Base-by-base conservation (phyloP, 2,797 vertebrate species). In the Paguma larvata region DNA sequence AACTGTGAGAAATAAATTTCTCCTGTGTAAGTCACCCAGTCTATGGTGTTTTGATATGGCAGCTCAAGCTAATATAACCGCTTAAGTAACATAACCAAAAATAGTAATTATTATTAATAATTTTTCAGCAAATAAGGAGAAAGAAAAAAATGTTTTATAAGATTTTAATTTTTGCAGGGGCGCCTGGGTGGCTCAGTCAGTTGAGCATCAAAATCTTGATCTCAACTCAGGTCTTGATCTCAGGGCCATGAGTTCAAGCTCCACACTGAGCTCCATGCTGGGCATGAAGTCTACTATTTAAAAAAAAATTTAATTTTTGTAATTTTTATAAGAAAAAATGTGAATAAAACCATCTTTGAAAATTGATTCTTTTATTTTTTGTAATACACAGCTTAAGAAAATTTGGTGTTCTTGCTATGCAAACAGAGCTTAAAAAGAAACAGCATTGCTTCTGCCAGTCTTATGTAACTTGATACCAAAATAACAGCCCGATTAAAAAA, bases 311-410 rank as follows among this genome's bases (percentile, higher is more conserved):
- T 32, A 73, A 41, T 32, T 38, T 41, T 87, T 94, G 16, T 15
- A 32, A 85, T 73, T 95, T 94, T 80, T 79, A 13, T 79, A 30
- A 53, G 53, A 30, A 88, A 94, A 1, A 48, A 1, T 77, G 2
- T 94, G 21, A 92, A 89, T 46, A 67, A 87, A 70, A 73, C 1
- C 25, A 44, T 63, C 21, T 68, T 96, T 97, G 68, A 90, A 91
- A 92, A 62, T 34, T 75, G 30, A 65, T 94, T 92, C 3, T 46
- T 78, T 56, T 83, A 87, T 32, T 95, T 78, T 53, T 90, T 89
- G 3, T 67, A 87, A 87, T 79, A 90, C 19, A 46, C 51, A 92
- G 32, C 85, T 30, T 89, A 67, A 67, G 32, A 78, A 93, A 94
- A 85, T 12, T 30, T 51, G 72, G 2, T 79, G 19, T 46, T 62